phyloP scores from a whole-genome alignment of 2,888 invertebrate genomes.

The Bruchidius siliquastri region DNA sequence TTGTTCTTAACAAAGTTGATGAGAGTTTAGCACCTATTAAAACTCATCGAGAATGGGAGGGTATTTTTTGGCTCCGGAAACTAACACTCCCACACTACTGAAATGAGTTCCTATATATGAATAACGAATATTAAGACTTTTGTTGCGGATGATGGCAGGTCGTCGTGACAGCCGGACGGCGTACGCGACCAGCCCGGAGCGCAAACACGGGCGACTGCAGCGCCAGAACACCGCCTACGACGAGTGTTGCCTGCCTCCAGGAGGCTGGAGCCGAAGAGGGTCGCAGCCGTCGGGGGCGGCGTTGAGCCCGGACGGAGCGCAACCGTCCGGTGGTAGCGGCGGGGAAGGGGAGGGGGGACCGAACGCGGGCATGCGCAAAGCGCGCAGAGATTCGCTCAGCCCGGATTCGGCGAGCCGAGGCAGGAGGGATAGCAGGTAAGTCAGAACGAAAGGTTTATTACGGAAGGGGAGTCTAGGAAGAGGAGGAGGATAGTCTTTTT shows the following conservation, averaged over 20 bases:
- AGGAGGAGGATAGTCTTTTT: too few relatives aligned
- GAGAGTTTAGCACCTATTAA: too few relatives aligned
- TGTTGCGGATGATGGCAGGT: constrained; percentile 11
- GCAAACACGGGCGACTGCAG: constrained; percentile 57
- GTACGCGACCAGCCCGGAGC: constrained; percentile 57
- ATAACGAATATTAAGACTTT: neutral
- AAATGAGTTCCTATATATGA: neutral
- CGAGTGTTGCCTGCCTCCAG: constrained; percentile 71
- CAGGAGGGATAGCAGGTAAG: constrained; percentile 60
- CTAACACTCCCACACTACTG: too few relatives aligned
- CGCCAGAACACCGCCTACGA: constrained; percentile 87
- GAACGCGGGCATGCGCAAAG: constrained; percentile 62
- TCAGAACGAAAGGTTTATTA: too few relatives aligned
- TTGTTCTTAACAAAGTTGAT: too few relatives aligned
- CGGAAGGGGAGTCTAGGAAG: too few relatives aligned
- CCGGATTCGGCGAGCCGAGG: constrained; percentile 81
- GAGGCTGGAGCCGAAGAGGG: constrained; percentile 59
- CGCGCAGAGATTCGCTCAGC: constrained; percentile 80
- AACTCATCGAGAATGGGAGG: too few relatives aligned
- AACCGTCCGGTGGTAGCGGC: constrained; percentile 74
- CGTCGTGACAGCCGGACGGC: constrained; percentile 63
- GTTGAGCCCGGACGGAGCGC: constrained; percentile 68
- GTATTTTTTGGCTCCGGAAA: too few relatives aligned
- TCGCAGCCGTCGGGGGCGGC: constrained; percentile 67
- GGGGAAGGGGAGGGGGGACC: constrained; percentile 61